These are phyloP conservation scores for Orchestes rusci DNA, from an alignment of 2,888 invertebrate genomes.

Conservation along the genomic window DNA sequence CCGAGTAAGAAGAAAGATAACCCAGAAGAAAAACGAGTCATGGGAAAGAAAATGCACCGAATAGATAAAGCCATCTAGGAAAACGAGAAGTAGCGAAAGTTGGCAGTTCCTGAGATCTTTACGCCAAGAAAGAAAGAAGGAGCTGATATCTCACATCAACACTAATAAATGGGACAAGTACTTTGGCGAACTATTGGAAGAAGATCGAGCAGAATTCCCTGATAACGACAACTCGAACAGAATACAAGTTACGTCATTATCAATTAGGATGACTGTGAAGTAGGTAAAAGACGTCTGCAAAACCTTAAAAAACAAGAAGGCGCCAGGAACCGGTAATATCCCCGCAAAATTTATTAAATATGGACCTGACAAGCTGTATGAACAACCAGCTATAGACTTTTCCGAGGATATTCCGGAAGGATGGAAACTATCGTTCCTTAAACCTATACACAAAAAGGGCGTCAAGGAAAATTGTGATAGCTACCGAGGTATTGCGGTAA, in stretches of 20 bases:
- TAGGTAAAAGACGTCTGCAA: slow-evolving; percentile 1
- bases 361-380: not conserved
- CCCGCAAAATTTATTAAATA: not conserved
- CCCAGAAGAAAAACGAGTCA: slow-evolving; percentile 3
- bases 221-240: not conserved
- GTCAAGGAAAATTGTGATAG: slow-evolving; percentile 4
- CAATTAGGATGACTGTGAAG: slow-evolving; percentile 2
- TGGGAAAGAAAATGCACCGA: slow-evolving; percentile 4
- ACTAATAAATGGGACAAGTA: slow-evolving; percentile 5
- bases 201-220: slow-evolving; percentile 1
- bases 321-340: not conserved
- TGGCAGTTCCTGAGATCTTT: slow-evolving; percentile 3
- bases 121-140: slow-evolving; percentile 4
- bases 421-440: slow-evolving; percentile 9
- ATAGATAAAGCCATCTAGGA: not conserved
- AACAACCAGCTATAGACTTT: slow-evolving; percentile 1
- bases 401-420: slow-evolving; percentile 6
- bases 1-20: slow-evolving; percentile 1
- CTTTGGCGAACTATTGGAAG: not conserved
- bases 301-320: slow-evolving; percentile 5
- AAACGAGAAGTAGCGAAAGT: slow-evolving; percentile 5
- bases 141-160: slow-evolving; percentile 4
- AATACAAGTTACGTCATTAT: slow-evolving; percentile 2
- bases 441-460: slow-evolving; percentile 6
- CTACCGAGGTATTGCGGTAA: slow-evolving; percentile 8